Percentiles rank a stretch among this genome's conserved stretches.
These are phyloP conservation scores for Agelaius tricolor DNA, from an alignment of 2,113 vertebrate genomes.

Conservation along the genomic window DNA sequence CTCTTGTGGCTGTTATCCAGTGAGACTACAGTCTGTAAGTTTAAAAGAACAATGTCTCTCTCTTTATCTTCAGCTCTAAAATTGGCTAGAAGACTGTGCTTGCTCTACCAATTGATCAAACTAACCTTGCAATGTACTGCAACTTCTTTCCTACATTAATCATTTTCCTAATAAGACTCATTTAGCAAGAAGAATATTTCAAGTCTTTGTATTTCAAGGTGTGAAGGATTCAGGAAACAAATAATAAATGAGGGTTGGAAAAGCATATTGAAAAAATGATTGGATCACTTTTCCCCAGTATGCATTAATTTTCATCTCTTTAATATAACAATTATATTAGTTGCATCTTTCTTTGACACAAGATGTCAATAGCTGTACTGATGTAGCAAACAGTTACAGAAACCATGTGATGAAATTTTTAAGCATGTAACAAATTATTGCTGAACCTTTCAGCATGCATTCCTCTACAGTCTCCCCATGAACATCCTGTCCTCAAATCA, in stretches of 20 bases:
- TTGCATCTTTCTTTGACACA: background rate
- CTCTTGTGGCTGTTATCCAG: conserved; percentile 3
- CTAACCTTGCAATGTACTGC: background rate
- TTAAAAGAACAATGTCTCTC: conserved; percentile 19
- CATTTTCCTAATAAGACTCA: background rate
- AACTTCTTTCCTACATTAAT: background rate
- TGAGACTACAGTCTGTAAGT: background rate
- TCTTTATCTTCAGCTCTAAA: conserved; percentile 23
- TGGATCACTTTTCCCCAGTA: background rate
- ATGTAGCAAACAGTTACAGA: background rate
- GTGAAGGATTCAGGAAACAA: background rate
- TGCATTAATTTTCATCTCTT: background rate
- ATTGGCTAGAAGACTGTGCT: background rate
- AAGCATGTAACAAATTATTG: background rate
- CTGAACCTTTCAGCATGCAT: background rate
- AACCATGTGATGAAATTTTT: background rate
- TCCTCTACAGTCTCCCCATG: background rate
- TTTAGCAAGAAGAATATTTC: background rate
- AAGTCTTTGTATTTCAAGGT: background rate
- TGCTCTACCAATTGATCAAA: conserved; percentile 20
- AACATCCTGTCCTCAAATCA: background rate
- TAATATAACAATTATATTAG: background rate
- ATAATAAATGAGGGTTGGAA: background rate
- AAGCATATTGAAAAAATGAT: background rate
- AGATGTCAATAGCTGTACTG: background rate